phyloP scores from a whole-genome alignment of 2,113 vertebrate genomes.

The Porphyrio hochstetteri region DNA sequence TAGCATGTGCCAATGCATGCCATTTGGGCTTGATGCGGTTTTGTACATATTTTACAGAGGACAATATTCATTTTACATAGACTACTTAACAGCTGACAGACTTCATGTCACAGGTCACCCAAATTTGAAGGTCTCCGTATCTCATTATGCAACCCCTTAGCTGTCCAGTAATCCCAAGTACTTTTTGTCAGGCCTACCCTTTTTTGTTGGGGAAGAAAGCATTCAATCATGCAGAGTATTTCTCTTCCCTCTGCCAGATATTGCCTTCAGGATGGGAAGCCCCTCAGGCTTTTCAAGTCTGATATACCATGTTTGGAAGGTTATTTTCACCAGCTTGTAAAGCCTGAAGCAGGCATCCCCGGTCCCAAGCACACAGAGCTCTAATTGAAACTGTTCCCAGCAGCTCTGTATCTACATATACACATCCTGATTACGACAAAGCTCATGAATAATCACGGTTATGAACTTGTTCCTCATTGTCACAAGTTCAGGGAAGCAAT shows the following conservation, averaged over 20 bases:
- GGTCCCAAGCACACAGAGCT: constrained; percentile 25
- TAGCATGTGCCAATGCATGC: neutral
- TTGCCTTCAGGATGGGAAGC: constrained; percentile 12
- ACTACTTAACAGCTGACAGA: constrained; percentile 11
- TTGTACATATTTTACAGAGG: neutral
- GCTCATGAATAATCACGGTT: constrained; percentile 70
- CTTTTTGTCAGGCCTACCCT: neutral
- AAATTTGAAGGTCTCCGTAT: constrained; percentile 33
- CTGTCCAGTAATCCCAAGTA: constrained; percentile 10
- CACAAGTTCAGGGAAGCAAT: constrained; percentile 58
- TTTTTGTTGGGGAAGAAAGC: neutral
- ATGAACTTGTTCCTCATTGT: constrained; percentile 60
- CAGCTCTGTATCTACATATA: constrained; percentile 58
- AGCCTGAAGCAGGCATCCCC: neutral
- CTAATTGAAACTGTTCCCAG: constrained; percentile 46
- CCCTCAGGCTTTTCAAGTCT: constrained; percentile 7
- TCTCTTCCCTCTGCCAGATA: neutral
- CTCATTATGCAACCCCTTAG: neutral
- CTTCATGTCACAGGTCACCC: constrained; percentile 23
- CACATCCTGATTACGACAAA: constrained; percentile 61
- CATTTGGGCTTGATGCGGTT: neutral
- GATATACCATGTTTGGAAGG: neutral
- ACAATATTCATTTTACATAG: constrained; percentile 6
- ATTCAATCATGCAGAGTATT: neutral
- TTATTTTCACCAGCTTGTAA: constrained; percentile 19